Base-by-base conservation (phyloP, 2,888 invertebrate species). In the Himalopsyche japonica region DNA sequence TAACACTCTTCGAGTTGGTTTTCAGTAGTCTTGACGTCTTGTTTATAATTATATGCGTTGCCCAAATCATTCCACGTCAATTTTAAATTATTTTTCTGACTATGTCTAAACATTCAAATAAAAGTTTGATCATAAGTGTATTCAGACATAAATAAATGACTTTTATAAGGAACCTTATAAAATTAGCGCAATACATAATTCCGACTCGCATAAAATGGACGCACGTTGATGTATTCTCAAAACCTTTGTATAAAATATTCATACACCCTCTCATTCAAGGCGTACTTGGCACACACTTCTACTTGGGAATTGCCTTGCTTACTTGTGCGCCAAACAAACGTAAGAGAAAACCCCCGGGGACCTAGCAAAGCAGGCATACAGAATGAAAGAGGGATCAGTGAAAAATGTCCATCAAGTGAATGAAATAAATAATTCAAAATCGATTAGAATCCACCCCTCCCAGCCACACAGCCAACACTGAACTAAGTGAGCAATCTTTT, bases 371-470 rank as follows among this genome's bases (percentile, higher is more conserved):
- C 70, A 27, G 12, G 20, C 78, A 76, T 82, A 20, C 24, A 57
- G 20, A 32, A 82, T 27, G 20, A 57, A 76, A 10, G 34, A 34
- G 49, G 76, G 32, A 37, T 49, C 27, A 37, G 70, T 24, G 76
- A 80, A 79, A 80, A 83, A 76, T 64, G 24, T 76, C 80, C 34
- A 64, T 48, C 47, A 79, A 47, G 49, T 20, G 78, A 37, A 76
- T 18, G 48, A 12, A 24, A 82, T 82, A 79, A 47, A 83, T 79
- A 83, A 80, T 82, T 83, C 83, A 83, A 64, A 30, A 83, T 80
- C 83, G 83, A 83, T 83, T 83, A 82, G 4, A 64, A n/a, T 18
- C 76, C 27, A 64, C 48, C 64, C 47, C 79, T 24, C 1, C 3
- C 47, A 27, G 47, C 10, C 43, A 27, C 24, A 18, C 24, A 30